Evolutionary conservation across 2,797 vertebrate species (phyloP).

Genomic region (Tauraco hartlaubi): DNA sequence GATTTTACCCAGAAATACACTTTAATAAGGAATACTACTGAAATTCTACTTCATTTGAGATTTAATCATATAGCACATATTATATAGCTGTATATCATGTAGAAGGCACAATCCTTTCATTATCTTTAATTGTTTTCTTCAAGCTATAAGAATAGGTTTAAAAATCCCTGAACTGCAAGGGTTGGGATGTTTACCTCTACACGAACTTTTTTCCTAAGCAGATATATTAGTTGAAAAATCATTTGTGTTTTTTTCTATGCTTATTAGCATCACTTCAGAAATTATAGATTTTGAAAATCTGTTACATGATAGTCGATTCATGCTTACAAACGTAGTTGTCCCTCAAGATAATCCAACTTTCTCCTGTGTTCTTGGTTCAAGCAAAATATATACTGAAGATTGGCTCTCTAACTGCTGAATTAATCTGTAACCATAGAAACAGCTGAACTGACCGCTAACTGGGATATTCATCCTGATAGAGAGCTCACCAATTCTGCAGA

Average conservation of each 20-base stretch:
- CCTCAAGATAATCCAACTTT: not conserved
- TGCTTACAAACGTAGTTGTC: not conserved
- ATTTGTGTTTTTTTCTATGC: not conserved
- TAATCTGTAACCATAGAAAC: conserved; percentile 50
- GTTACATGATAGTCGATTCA: not conserved
- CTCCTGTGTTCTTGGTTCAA: not conserved
- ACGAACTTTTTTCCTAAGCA: not conserved
- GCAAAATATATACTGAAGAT: not conserved
- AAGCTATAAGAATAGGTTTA: not conserved
- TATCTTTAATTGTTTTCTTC: conserved; percentile 39
- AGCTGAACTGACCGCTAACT: not conserved
- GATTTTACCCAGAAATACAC: conserved; percentile 8
- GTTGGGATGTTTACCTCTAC: not conserved
- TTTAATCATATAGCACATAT: conserved; percentile 4
- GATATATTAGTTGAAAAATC: not conserved
- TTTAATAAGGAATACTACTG: conserved; percentile 1
- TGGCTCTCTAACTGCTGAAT: not conserved
- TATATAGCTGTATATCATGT: not conserved
- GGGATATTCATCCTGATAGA: not conserved
- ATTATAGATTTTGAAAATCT: not conserved
- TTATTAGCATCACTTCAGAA: not conserved
- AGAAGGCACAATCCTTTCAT: not conserved
- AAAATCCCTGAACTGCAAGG: not conserved
- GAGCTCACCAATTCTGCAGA: not conserved
- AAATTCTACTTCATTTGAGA: conserved; percentile 15